Evolutionary conservation across 1,140 invertebrate species (phyloP).

Genomic region (Cryptotermes secundus): DNA sequence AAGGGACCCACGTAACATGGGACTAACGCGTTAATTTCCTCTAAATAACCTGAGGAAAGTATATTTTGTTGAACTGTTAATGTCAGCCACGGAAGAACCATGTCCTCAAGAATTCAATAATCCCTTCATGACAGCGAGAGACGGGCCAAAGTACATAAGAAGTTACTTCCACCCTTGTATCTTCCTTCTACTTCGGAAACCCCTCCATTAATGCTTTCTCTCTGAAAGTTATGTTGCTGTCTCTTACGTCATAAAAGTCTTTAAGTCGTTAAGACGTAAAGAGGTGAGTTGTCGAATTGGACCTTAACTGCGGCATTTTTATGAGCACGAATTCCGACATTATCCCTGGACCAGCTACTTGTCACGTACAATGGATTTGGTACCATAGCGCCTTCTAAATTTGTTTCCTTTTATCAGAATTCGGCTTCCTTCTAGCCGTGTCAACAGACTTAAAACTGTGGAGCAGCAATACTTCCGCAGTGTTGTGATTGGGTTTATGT

Average conservation of each 20-base stretch:
- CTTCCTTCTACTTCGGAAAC: too few relatives aligned
- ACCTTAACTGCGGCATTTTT: background rate
- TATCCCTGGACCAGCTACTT: background rate
- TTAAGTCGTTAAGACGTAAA: background rate
- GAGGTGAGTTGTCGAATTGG: background rate
- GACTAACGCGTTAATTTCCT: too few relatives aligned
- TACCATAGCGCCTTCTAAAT: background rate
- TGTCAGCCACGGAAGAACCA: too few relatives aligned
- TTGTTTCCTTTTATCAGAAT: background rate
- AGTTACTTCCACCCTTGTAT: too few relatives aligned
- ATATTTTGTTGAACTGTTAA: too few relatives aligned
- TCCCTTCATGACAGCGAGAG: too few relatives aligned
- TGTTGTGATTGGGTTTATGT: background rate
- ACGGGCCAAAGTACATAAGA: too few relatives aligned
- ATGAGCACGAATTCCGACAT: background rate
- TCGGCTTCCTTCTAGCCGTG: background rate
- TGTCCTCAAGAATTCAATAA: too few relatives aligned
- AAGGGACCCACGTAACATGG: too few relatives aligned
- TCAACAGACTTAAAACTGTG: background rate
- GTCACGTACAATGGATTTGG: background rate
- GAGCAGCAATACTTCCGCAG: background rate
- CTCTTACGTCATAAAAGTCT: background rate
- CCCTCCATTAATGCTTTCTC: too few relatives aligned
- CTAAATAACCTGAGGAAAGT: too few relatives aligned
- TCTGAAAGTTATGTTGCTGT: background rate